Conservation (phyloP, 2,888 invertebrate species). For the Polyommatus icarus region DNA sequence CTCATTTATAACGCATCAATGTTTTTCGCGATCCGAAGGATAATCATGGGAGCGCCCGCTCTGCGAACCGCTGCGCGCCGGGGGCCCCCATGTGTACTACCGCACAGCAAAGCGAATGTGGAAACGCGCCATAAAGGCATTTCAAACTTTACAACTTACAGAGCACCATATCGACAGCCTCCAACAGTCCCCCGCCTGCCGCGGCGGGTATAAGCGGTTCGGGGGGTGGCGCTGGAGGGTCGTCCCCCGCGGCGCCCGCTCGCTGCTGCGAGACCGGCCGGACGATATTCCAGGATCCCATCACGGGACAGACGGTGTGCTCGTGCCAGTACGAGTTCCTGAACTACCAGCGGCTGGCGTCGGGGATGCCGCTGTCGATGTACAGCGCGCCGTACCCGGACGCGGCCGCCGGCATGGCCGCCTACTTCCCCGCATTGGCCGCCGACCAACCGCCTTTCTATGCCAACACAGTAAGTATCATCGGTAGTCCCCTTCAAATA, state of each 20-base stretch:
- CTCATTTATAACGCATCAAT: constrained; percentile 62
- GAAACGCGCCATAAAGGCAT: constrained; percentile 78
- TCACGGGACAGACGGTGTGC: constrained; percentile 93
- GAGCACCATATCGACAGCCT: constrained; percentile 86
- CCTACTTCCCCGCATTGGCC: constrained; percentile 91
- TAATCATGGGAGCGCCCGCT: constrained; percentile 58
- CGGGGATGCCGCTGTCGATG: constrained; percentile 89
- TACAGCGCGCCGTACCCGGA: constrained; percentile 90
- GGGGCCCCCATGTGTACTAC: constrained; percentile 62
- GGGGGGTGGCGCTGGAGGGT: constrained; percentile 67
- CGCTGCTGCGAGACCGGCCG: constrained; percentile 96
- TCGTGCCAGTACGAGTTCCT: constrained; percentile 95
- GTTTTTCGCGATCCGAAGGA: constrained; percentile 44
- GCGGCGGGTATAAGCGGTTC: constrained; percentile 81
- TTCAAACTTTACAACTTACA: constrained; percentile 80
- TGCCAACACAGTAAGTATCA: constrained; percentile 88
- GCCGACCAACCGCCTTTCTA: constrained; percentile 94
- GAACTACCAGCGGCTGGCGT: constrained; percentile 89
- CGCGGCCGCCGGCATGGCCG: constrained; percentile 88
- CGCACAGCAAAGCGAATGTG: constrained; percentile 69
- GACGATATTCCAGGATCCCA: constrained; percentile 93
- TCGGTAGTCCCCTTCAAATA: no score
- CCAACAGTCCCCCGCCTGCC: constrained; percentile 84
- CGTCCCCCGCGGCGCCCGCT: constrained; percentile 77
- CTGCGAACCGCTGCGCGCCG: constrained; percentile 68